Conservation (phyloP, 2,888 invertebrate species). For the Sinhomidia bicolor region DNA sequence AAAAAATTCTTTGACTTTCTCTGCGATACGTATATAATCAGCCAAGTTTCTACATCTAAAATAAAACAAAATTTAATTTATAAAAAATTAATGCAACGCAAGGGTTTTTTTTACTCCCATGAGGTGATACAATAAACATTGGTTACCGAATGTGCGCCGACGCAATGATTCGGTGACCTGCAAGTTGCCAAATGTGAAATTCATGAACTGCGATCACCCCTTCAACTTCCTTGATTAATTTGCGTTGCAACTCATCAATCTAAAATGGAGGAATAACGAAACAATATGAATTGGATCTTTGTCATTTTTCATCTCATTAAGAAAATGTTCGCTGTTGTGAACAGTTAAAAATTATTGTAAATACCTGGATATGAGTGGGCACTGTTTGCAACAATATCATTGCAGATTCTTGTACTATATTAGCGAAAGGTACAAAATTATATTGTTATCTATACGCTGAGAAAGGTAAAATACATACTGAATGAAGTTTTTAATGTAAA, state of each 20-base stretch:
- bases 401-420: constrained; percentile 92
- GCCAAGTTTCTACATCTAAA: constrained; percentile 93
- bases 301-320: no score
- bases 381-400: constrained; percentile 98
- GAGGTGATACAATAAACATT: no score
- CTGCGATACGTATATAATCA: constrained; percentile 98
- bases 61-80: not conserved
- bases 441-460: no score
- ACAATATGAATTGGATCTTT: no score
- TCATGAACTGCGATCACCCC: constrained; percentile 98
- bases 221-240: constrained; percentile 93
- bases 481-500: not conserved
- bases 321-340: no score
- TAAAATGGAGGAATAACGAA: constrained; percentile 81
- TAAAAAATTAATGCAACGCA: not conserved
- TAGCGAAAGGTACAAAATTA: no score
- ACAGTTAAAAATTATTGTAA: no score
- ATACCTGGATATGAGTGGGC: constrained; percentile 95
- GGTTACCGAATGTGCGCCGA: constrained; percentile 97
- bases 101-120: no score
- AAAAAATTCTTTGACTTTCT: constrained; percentile 97
- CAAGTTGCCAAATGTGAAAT: constrained; percentile 98
- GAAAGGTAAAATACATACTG: not conserved
- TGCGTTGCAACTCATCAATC: constrained; percentile 94
- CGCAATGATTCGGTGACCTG: constrained; percentile 96